Evolutionary conservation across 2,113 vertebrate species (phyloP).

Genomic region (Sylvia atricapilla): DNA sequence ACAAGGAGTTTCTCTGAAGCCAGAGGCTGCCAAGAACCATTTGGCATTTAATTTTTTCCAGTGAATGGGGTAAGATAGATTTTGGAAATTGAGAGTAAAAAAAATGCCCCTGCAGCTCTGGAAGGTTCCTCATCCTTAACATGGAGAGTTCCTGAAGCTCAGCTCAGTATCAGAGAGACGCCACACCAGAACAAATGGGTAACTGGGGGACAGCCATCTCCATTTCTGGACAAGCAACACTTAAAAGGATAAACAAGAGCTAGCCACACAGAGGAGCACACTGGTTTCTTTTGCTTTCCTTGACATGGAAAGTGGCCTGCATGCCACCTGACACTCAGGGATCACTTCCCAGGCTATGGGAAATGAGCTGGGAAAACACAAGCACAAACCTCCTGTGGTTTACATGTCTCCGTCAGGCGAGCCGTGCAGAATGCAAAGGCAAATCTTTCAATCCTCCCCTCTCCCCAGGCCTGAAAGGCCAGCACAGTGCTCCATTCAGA

Average conservation of each 20-base stretch:
- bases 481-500: slow-evolving; percentile 63
- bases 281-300: slow-evolving; percentile 23
- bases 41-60: background rate
- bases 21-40: background rate
- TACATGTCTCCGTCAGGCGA: slow-evolving; percentile 42
- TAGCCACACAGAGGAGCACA: background rate
- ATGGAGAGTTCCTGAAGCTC: background rate
- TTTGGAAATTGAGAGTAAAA: background rate
- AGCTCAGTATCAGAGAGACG: background rate
- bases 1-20: background rate
- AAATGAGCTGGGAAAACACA: slow-evolving; percentile 64
- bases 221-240: background rate
- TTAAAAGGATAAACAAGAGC: slow-evolving; percentile 10
- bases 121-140: background rate
- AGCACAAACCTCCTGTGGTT: slow-evolving; percentile 61
- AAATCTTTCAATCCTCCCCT: slow-evolving; percentile 49
- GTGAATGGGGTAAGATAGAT: background rate
- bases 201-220: background rate
- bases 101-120: background rate
- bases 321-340: slow-evolving; percentile 45
- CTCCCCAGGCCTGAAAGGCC: slow-evolving; percentile 46
- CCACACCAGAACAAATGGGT: background rate
- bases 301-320: slow-evolving; percentile 22
- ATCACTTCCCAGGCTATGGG: slow-evolving; percentile 61
- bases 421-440: slow-evolving; percentile 53